phyloP scores from a whole-genome alignment of 1,140 invertebrate genomes.

The Streblospio benedicti region DNA sequence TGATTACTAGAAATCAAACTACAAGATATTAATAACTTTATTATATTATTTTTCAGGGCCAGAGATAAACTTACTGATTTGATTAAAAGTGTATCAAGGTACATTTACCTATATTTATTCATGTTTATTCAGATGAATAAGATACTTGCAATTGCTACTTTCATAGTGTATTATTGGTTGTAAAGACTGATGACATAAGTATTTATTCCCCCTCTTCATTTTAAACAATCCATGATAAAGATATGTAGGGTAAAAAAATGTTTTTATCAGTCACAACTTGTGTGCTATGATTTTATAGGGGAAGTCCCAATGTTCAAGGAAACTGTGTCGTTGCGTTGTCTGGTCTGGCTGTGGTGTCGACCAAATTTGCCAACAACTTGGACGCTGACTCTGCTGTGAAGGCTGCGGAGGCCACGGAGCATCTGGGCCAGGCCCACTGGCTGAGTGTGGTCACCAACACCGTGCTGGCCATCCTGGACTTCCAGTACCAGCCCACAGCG shows the following conservation, averaged over 20 bases:
- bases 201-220: no score
- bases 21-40: background rate
- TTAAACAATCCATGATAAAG: no score
- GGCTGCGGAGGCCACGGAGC: background rate
- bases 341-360: background rate
- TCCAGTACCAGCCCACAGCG: background rate
- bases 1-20: background rate
- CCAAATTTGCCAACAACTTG: background rate
- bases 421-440: constrained; percentile 2
- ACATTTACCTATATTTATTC: no score
- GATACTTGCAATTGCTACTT: no score
- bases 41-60: background rate
- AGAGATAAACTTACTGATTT: constrained; percentile 9
- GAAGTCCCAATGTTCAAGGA: background rate
- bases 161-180: no score
- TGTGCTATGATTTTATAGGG: background rate
- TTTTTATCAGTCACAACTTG: no score
- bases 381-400: background rate
- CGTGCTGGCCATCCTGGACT: constrained; percentile 3
- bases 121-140: no score
- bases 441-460: constrained; percentile 3
- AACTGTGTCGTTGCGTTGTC: background rate
- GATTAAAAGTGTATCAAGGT: constrained; percentile 8
- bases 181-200: no score
- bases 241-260: no score